Percentiles rank a stretch among this genome's conserved stretches.
phyloP scores from a whole-genome alignment of 2,888 invertebrate genomes.

The Brachyptera risi region DNA sequence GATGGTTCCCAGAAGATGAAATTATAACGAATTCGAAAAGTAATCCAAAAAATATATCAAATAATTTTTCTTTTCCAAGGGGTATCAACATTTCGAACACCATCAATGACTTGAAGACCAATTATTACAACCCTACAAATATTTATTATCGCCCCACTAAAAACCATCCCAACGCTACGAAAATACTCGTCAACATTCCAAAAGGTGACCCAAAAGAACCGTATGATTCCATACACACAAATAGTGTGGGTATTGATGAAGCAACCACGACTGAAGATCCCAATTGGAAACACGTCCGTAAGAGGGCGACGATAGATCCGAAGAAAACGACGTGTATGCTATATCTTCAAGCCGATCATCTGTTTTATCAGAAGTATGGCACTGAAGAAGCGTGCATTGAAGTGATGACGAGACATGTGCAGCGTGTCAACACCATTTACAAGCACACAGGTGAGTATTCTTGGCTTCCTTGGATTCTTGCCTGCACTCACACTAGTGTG shows the following conservation, averaged over 20 bases:
- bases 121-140: slow-evolving; percentile 16
- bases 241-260: background rate
- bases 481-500: no score
- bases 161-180: slow-evolving; percentile 11
- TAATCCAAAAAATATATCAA: slow-evolving; percentile 7
- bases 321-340: slow-evolving; percentile 92
- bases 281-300: slow-evolving; percentile 44
- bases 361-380: slow-evolving; percentile 92
- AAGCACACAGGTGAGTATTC: slow-evolving; percentile 68
- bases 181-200: slow-evolving; percentile 10
- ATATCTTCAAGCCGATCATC: slow-evolving; percentile 93
- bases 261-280: slow-evolving; percentile 9
- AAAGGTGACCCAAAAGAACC: slow-evolving; percentile 10
- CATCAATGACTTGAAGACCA: slow-evolving; percentile 6
- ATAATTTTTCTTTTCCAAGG: slow-evolving; percentile 3
- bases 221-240: slow-evolving; percentile 4
- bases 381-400: slow-evolving; percentile 93
- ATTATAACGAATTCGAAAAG: slow-evolving; percentile 28
- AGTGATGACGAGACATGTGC: slow-evolving; percentile 91
- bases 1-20: slow-evolving; percentile 67
- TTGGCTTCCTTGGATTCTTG: no score
- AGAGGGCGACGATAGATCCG: slow-evolving; percentile 69
- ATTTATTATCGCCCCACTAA: slow-evolving; percentile 9
- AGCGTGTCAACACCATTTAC: slow-evolving; percentile 86
- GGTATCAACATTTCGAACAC: background rate